phyloP scores from a whole-genome alignment of 2,113 vertebrate species.

The Sinocyclocheilus maitianheensis region DNA sequence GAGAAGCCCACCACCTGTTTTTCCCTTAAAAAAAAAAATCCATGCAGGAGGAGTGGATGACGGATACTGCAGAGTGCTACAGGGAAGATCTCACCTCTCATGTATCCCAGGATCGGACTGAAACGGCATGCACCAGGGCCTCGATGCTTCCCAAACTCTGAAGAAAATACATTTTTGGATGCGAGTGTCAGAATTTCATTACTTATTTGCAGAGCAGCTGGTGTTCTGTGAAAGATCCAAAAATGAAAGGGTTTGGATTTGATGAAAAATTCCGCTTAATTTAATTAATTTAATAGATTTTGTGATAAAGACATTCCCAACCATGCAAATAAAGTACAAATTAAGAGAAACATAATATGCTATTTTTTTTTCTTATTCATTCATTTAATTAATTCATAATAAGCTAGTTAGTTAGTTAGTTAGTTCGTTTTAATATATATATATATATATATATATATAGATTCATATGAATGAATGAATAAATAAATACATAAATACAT shows the following conservation, averaged over 20 bases:
- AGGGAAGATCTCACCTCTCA: background rate
- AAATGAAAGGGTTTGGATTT: background rate
- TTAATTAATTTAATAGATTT: background rate
- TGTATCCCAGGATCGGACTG: background rate
- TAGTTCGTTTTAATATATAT: no score
- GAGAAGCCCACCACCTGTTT: conserved; percentile 25
- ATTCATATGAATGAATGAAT: no score
- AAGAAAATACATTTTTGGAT: background rate
- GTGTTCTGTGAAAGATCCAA: background rate
- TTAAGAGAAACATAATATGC: background rate
- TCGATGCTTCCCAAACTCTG: background rate
- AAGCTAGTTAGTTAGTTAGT: no score
- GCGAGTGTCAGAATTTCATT: background rate
- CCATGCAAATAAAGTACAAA: background rate
- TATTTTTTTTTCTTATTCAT: background rate
- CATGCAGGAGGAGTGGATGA: background rate
- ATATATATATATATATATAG: no score
- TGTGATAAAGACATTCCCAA: background rate
- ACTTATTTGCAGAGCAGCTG: conserved; percentile 6
- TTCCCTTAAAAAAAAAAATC: background rate
- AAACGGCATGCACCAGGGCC: background rate
- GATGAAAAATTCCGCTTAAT: background rate
- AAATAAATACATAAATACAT: no score
- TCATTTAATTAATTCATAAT: no score
- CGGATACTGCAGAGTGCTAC: background rate